Evolutionary conservation across 2,113 vertebrate genomes (phyloP).

Genomic region (Willisornis vidua): DNA sequence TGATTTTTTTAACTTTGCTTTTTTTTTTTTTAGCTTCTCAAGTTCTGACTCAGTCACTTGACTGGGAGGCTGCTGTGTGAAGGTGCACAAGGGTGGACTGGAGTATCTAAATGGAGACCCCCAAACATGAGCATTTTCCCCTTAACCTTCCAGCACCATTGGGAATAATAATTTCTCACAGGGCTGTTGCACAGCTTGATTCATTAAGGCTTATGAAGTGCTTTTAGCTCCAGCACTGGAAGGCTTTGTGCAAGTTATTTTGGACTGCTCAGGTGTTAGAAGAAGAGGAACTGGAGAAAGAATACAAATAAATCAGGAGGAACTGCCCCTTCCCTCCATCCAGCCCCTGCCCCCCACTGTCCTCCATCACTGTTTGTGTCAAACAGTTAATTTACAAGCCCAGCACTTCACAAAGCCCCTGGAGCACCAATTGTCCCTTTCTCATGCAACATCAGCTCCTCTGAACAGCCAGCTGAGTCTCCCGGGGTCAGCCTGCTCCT

Average conservation of each 20-base stretch:
- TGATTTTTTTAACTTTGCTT: background rate
- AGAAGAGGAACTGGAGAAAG: background rate
- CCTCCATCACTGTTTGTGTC: constrained; percentile 54
- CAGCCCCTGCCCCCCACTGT: constrained; percentile 3
- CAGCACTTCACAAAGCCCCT: constrained; percentile 40
- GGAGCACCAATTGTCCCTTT: constrained; percentile 53
- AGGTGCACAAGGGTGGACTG: background rate
- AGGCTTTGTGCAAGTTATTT: constrained; percentile 42
- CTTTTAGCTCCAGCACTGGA: constrained; percentile 38
- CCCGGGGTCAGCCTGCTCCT: background rate
- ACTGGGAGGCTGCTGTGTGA: background rate
- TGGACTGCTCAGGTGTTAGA: constrained; percentile 53
- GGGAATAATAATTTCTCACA: constrained; percentile 33
- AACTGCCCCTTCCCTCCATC: constrained; percentile 13
- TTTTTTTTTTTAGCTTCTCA: background rate
- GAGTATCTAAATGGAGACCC: background rate
- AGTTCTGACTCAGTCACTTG: background rate
- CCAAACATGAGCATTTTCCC: background rate
- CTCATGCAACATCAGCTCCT: constrained; percentile 38
- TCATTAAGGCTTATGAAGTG: constrained; percentile 63
- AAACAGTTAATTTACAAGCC: constrained; percentile 67
- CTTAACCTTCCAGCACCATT: background rate
- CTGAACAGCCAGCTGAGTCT: constrained; percentile 41
- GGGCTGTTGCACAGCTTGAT: constrained; percentile 54
- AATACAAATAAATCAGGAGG: constrained; percentile 54